Percentiles rank a stretch among this genome's conserved stretches.
phyloP scores from a whole-genome alignment of 1,140 invertebrate genomes.

The Sitobion miscanthi region DNA sequence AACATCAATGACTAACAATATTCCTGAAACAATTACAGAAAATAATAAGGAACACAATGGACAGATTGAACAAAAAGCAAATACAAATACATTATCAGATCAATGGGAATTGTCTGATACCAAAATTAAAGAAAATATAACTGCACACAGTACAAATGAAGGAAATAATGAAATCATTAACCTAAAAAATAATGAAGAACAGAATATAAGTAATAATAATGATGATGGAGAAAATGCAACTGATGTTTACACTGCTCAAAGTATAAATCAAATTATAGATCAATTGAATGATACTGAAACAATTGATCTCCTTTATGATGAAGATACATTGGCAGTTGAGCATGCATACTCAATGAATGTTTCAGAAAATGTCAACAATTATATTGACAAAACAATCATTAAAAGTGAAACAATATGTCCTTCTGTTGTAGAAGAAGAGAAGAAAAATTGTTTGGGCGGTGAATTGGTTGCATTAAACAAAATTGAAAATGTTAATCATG shows the following conservation, averaged over 20 bases:
- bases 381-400: not conserved
- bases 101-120: not conserved
- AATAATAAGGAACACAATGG: not conserved
- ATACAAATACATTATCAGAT: not conserved
- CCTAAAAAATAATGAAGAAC: not conserved
- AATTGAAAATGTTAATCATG: not conserved
- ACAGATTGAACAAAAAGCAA: not conserved
- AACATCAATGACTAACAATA: not conserved
- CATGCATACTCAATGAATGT: not conserved
- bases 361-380: not conserved
- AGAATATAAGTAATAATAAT: not conserved
- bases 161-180: not conserved
- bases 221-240: not conserved
- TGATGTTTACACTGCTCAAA: not conserved
- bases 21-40: not conserved
- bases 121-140: not conserved
- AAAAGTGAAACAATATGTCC: not conserved
- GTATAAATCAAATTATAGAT: too few species aligned
- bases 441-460: not conserved
- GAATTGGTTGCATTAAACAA: not conserved
- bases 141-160: not conserved
- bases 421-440: not conserved
- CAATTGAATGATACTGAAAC: not conserved
- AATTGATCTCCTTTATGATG: not conserved
- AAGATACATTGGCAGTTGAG: not conserved